Evolutionary conservation across 2,888 invertebrate genomes (phyloP).

Genomic region (Gortyna flavago): DNA sequence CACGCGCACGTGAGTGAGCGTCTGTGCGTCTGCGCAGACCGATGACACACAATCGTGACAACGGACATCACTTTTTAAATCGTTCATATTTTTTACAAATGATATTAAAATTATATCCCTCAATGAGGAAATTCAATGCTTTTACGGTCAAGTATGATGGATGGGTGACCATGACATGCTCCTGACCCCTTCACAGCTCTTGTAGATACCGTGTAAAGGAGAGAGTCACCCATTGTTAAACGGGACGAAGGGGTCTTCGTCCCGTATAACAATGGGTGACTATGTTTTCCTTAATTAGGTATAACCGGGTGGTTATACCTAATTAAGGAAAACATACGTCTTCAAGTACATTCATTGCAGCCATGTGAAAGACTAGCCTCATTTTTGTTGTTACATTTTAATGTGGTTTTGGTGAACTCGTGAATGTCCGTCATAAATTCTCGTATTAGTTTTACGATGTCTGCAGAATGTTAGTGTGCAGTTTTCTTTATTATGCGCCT

Average conservation of each 20-base stretch:
- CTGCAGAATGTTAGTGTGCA: conserved; percentile 44
- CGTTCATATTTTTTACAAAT: too few species aligned
- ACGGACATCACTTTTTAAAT: conserved; percentile 25
- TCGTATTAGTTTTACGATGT: conserved; percentile 50
- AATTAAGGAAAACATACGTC: conserved; percentile 11
- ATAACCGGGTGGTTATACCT: background rate
- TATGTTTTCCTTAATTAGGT: too few species aligned
- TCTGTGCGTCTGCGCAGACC: conserved; percentile 65
- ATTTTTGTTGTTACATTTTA: conserved; percentile 32
- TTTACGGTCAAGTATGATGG: background rate
- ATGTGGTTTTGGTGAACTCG: conserved; percentile 31
- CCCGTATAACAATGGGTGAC: too few species aligned
- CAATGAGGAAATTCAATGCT: background rate
- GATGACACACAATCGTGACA: conserved; percentile 59
- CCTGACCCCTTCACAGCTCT: background rate
- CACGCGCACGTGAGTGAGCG: conserved; percentile 72
- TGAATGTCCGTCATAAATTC: conserved; percentile 46
- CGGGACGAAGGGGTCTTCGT: background rate
- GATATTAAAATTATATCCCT: too few species aligned
- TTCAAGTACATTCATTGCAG: conserved; percentile 23
- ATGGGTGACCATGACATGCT: background rate
- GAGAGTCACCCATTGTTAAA: conserved; percentile 3
- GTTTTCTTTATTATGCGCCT: conserved; percentile 28
- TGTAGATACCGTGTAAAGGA: background rate
- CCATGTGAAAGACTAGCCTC: conserved; percentile 30